These are phyloP conservation scores for Saturnia japonica DNA, from an alignment of 2,888 invertebrate species.

Conservation along the genomic window DNA sequence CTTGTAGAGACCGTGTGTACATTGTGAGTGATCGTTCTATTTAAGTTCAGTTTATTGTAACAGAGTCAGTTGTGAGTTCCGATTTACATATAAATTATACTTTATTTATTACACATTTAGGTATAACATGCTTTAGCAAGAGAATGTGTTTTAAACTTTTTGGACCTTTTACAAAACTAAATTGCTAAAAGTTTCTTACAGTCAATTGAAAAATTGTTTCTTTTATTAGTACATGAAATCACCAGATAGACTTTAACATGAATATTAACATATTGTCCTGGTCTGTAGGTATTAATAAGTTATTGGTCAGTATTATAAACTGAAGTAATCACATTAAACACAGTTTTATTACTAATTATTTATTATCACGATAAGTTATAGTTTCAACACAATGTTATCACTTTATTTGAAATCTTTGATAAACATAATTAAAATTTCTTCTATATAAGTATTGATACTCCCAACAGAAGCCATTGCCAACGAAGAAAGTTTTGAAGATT, in stretches of 20 bases:
- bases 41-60: not conserved
- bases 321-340: not conserved
- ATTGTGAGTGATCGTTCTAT: not conserved
- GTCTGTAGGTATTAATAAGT: not conserved
- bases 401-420: not conserved
- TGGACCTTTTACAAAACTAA: not conserved
- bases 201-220: constrained; percentile 50
- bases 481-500: not conserved
- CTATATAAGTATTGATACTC: constrained; percentile 33
- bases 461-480: constrained; percentile 18
- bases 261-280: not conserved
- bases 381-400: constrained; percentile 35
- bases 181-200: not conserved
- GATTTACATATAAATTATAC: not conserved
- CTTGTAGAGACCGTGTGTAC: constrained; percentile 2
- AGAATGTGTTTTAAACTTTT: not conserved
- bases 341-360: not conserved
- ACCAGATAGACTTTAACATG: not conserved
- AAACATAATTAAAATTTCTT: constrained; percentile 40
- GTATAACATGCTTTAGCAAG: not conserved
- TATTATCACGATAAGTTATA: constrained; percentile 36
- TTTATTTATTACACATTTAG: not conserved
- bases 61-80: not conserved
- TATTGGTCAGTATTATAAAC: not conserved
- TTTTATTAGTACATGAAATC: constrained; percentile 25